Evolutionary conservation across 2,113 vertebrate species (phyloP).

Genomic region (Aramus guarauna): DNA sequence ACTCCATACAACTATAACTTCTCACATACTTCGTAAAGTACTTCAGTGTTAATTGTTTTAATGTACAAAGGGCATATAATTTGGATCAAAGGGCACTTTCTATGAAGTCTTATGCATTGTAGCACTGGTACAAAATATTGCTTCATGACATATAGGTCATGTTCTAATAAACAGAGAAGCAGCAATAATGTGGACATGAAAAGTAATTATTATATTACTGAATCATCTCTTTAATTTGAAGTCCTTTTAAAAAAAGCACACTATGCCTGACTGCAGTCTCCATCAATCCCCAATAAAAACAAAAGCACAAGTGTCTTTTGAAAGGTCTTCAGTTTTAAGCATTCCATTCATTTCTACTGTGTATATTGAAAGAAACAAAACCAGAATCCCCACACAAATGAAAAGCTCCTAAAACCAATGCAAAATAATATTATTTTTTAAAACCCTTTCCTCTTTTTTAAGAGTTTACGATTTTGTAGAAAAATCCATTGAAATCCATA

Average conservation of each 20-base stretch:
- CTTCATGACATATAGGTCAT: background rate
- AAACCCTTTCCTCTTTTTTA: background rate
- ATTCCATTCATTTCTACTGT: background rate
- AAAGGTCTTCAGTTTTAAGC: background rate
- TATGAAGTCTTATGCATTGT: background rate
- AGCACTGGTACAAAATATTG: background rate
- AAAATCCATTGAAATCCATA: background rate
- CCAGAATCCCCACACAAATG: background rate
- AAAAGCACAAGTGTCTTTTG: background rate
- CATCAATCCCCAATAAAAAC: background rate
- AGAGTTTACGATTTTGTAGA: background rate
- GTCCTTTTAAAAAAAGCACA: background rate
- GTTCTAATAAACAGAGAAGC: conserved; percentile 1
- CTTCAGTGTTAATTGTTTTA: conserved; percentile 36
- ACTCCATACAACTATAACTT: background rate
- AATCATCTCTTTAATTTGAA: conserved; percentile 38
- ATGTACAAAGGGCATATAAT: conserved; percentile 43
- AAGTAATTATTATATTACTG: background rate
- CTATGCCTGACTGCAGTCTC: background rate
- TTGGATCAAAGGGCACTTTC: conserved; percentile 54
- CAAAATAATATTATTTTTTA: background rate
- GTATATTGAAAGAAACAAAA: background rate
- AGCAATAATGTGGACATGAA: conserved; percentile 7
- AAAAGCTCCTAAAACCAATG: background rate
- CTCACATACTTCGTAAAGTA: background rate